Percentiles rank a stretch among this genome's conserved stretches.
Evolutionary conservation across 2,888 invertebrate genomes (phyloP).

Genomic region (Bugulina stolonifera): DNA sequence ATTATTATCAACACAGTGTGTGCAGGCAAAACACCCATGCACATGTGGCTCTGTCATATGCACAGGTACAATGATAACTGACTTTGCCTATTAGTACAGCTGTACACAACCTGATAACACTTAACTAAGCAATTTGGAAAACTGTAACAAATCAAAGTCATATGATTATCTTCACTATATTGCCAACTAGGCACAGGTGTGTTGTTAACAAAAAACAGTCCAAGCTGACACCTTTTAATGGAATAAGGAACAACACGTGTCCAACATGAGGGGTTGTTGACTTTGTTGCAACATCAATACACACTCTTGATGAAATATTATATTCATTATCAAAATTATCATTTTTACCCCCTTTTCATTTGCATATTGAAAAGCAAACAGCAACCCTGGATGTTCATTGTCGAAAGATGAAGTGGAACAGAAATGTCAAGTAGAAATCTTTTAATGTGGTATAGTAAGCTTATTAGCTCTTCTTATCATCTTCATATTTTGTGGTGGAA

Average conservation of each 20-base stretch:
- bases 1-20: too few species aligned
- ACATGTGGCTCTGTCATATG: too few species aligned
- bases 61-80: too few species aligned
- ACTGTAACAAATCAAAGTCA: conserved; percentile 20
- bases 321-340: conserved; percentile 8
- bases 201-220: conserved; percentile 3
- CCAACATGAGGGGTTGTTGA: neutral
- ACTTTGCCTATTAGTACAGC: conserved; percentile 10
- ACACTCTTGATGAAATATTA: neutral
- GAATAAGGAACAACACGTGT: conserved; percentile 21
- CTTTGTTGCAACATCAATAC: conserved; percentile 4
- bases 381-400: neutral
- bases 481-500: too few species aligned
- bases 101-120: conserved; percentile 20
- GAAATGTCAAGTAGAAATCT: neutral
- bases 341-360: neutral
- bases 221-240: neutral
- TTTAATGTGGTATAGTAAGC: neutral
- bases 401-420: neutral
- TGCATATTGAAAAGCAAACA: neutral
- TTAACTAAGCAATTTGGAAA: neutral
- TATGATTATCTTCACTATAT: conserved; percentile 6
- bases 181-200: neutral
- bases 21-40: too few species aligned
- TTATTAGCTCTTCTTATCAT: too few species aligned